Evolutionary conservation across 2,888 invertebrate species (phyloP).

Genomic region (Leucophora obtusa): DNA sequence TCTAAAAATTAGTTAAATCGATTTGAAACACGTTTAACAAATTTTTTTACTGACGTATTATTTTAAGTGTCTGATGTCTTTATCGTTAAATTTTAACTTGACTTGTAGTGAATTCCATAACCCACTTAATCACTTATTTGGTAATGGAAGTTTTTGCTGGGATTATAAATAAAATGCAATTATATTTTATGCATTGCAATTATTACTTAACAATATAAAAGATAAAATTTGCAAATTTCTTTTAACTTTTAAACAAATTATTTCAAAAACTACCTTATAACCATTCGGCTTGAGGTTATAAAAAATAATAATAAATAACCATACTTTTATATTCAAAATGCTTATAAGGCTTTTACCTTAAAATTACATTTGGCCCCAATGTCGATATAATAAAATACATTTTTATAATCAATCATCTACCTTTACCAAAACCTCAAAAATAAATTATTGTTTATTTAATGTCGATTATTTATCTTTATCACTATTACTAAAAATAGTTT

Average conservation of each 20-base stretch:
- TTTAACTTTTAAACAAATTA: not conserved
- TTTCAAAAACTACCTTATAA: not conserved
- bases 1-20: too few relatives aligned
- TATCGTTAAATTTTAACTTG: too few relatives aligned
- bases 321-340: not conserved
- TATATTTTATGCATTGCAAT: too few relatives aligned
- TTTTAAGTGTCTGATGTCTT: too few relatives aligned
- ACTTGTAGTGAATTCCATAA: too few relatives aligned
- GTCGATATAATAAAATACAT: constrained; percentile 1
- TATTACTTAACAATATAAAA: too few relatives aligned
- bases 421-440: not conserved
- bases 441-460: constrained; percentile 6
- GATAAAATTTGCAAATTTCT: too few relatives aligned
- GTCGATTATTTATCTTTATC: constrained; percentile 20
- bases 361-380: not conserved
- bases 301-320: not conserved
- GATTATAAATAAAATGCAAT: too few relatives aligned
- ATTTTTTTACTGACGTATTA: too few relatives aligned
- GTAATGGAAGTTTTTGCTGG: too few relatives aligned
- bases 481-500: constrained; percentile 30
- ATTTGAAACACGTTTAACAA: too few relatives aligned
- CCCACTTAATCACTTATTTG: too few relatives aligned
- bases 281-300: not conserved
- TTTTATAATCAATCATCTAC: constrained; percentile 13
- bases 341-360: not conserved